Percentiles rank a stretch among this genome's conserved stretches.
phyloP scores from a whole-genome alignment of 2,113 vertebrate species.

The Panthera tigris region DNA sequence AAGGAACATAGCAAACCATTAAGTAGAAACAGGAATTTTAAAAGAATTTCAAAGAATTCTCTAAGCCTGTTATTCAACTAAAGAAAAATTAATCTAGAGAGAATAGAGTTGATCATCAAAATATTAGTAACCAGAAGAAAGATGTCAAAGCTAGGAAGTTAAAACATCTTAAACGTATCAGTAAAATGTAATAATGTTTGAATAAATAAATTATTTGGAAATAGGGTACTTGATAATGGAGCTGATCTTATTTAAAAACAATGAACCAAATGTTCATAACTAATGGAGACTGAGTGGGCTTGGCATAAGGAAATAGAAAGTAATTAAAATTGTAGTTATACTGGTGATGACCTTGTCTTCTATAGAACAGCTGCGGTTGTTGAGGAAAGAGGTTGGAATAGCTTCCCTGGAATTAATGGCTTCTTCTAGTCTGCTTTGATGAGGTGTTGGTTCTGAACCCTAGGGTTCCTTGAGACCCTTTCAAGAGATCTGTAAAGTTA shows the following conservation, averaged over 20 bases:
- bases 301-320: not conserved
- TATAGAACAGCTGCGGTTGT: not conserved
- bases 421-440: not conserved
- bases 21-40: not conserved
- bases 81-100: constrained; percentile 5
- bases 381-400: not conserved
- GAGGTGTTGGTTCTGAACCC: not conserved
- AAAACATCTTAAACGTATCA: not conserved
- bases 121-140: constrained; percentile 30
- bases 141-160: not conserved
- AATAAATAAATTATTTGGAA: not conserved
- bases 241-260: not conserved
- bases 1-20: not conserved
- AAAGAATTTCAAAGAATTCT: not conserved
- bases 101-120: not conserved
- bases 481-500: not conserved
- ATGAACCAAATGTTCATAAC: not conserved
- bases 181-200: not conserved
- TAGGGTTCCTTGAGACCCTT: not conserved
- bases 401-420: not conserved
- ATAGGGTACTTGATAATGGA: not conserved
- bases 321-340: not conserved
- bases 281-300: not conserved
- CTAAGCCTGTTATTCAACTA: not conserved
- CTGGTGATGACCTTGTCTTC: not conserved